These are phyloP conservation scores for Hystrix brachyura DNA, from an alignment of 2,113 vertebrate species.

Conservation along the genomic window DNA sequence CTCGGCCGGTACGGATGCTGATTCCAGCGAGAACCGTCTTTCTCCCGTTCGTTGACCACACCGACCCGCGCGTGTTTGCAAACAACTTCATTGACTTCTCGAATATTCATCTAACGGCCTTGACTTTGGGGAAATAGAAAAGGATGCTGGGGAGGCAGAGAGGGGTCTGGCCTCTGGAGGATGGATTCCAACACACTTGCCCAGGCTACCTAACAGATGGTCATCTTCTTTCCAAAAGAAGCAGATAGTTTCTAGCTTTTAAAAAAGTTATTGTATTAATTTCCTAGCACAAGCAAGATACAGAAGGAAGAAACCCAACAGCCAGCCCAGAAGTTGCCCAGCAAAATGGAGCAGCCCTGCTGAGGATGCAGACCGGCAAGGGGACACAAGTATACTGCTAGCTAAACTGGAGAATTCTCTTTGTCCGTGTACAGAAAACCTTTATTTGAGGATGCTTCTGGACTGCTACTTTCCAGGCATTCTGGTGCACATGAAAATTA, in stretches of 20 bases:
- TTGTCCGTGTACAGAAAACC: background rate
- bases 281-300: background rate
- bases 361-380: background rate
- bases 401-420: background rate
- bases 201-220: background rate
- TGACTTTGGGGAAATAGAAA: background rate
- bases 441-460: background rate
- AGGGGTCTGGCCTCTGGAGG: background rate
- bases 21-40: constrained; percentile 90
- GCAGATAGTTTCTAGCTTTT: background rate
- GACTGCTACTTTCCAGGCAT: background rate
- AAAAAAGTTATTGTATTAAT: background rate
- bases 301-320: background rate
- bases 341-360: background rate
- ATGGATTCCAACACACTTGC: accelerated
- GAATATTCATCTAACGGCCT: constrained; percentile 77
- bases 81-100: constrained; percentile 88
- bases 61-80: constrained; percentile 82
- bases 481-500: background rate
- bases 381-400: background rate
- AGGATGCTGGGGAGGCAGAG: background rate
- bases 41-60: constrained; percentile 79
- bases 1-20: constrained; percentile 87
- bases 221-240: background rate
- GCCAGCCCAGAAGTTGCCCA: background rate